Base-by-base conservation (phyloP, 2,797 vertebrate species). In the Takifugu ocellatus region DNA sequence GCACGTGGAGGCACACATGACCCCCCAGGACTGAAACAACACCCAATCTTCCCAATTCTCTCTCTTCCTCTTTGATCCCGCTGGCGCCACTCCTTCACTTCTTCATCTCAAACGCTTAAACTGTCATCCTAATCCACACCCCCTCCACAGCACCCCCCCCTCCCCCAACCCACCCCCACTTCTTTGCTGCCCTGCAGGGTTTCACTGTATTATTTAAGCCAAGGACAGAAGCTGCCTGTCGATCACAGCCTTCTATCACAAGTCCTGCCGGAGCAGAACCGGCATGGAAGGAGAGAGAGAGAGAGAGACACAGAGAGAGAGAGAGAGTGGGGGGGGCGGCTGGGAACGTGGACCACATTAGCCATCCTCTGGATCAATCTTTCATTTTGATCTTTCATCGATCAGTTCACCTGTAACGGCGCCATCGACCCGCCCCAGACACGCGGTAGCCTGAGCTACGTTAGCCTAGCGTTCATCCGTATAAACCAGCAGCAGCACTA, bases 161-260 rank as follows among this genome's bases (percentile, higher is more conserved):
- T 2, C 11, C 12, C 14, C 36, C 36, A 39, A 12, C 36, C 11
- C 9, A 12, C 36, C 36, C 31, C 33, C 33, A 14, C 14, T 44
- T 2, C 29, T 24, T 29, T 24, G 56, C 61, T 25, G 24, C 60
- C 53, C 15, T 42, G 59, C 57, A 50, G 36, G 36, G 12, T 39
- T 39, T 39, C 36, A 39, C 36, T 39, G 36, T 14, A 14, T 39
- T 81, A 66, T 81, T 87, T 81, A 78, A 86, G 76, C 80, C 83
- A 84, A 87, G 85, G 85, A 72, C 66, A 12, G 61, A 76, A 89
- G 86, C 87, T 85, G 81, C 82, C 88, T 88, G 85, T 74, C 36
- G 79, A 87, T 84, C 85, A 82, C 81, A 84, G 77, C 71, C 59
- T 51, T 71, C 75, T 48, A 81, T 78, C 73, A 43, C 68, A 47